These are phyloP conservation scores for Drosophila sproati DNA, from an alignment of 1,140 invertebrate species.

Conservation along the genomic window DNA sequence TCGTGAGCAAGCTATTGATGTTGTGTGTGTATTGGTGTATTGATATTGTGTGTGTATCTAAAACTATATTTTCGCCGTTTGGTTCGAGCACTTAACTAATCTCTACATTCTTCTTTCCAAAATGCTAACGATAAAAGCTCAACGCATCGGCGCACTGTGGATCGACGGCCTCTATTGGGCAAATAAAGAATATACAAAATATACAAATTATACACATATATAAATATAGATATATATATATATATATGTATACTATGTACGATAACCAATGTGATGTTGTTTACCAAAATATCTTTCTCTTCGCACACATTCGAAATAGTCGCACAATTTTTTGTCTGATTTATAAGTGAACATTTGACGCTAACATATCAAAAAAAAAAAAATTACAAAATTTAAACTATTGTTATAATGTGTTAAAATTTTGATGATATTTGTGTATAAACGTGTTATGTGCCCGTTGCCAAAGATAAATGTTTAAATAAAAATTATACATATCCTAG, in stretches of 20 bases:
- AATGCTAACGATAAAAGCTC: conserved; percentile 48
- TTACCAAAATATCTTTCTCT: conserved; percentile 35
- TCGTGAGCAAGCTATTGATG: conserved; percentile 55
- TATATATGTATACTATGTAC: conserved; percentile 44
- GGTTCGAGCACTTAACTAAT: conserved; percentile 38
- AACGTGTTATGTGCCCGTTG: conserved; percentile 42
- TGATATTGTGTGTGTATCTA: conserved; percentile 50
- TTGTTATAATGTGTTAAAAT: conserved; percentile 34
- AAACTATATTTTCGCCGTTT: conserved; percentile 1
- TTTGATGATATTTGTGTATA: conserved; percentile 25
- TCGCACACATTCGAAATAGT: conserved; percentile 54
- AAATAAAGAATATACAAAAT: conserved; percentile 40
- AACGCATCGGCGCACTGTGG: conserved; percentile 51
- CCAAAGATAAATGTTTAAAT: conserved; percentile 55
- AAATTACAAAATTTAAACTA: conserved; percentile 9
- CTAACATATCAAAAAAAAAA: conserved; percentile 54
- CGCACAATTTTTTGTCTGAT: conserved; percentile 38
- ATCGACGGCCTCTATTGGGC: conserved; percentile 75
- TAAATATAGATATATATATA: conserved; percentile 40
- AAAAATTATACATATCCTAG: conserved; percentile 40
- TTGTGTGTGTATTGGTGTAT: conserved; percentile 55
- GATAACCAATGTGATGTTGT: conserved; percentile 69
- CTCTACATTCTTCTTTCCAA: conserved; percentile 43
- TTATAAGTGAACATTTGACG: conserved; percentile 31
- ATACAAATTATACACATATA: conserved; percentile 34